These are phyloP conservation scores for Helicolenus hilgendorfi DNA, from an alignment of 2,797 vertebrate species.

Conservation along the genomic window DNA sequence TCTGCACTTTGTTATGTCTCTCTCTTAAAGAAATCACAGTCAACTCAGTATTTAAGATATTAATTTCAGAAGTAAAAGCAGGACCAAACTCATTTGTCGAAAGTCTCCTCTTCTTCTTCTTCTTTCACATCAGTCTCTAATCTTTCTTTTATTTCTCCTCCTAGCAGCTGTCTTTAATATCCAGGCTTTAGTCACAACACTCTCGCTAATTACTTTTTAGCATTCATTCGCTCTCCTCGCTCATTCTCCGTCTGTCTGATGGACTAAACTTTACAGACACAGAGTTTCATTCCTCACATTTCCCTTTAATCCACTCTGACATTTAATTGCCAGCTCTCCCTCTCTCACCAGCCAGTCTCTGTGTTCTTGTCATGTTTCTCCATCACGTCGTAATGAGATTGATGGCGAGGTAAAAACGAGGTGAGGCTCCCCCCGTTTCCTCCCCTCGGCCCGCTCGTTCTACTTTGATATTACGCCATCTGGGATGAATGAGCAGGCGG, in stretches of 20 bases:
- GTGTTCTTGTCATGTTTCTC: slow-evolving; percentile 29
- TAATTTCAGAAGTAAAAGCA: slow-evolving; percentile 18
- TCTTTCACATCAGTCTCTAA: slow-evolving; percentile 22
- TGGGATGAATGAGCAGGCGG: neutral
- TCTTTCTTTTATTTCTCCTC: slow-evolving; percentile 24
- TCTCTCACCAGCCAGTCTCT: neutral
- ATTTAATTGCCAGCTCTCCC: slow-evolving; percentile 23
- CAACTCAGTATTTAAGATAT: neutral
- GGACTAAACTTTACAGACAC: slow-evolving; percentile 25
- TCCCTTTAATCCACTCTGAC: slow-evolving; percentile 39
- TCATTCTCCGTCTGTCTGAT: neutral
- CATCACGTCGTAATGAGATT: slow-evolving; percentile 25
- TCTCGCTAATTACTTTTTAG: slow-evolving; percentile 35
- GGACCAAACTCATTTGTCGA: slow-evolving; percentile 29
- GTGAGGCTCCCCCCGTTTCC: neutral
- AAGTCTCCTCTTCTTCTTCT: slow-evolving; percentile 3
- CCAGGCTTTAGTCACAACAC: slow-evolving; percentile 25
- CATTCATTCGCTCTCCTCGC: slow-evolving; percentile 15
- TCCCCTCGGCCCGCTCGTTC: neutral
- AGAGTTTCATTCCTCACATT: slow-evolving; percentile 19
- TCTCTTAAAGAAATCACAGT: neutral
- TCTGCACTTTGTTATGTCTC: neutral
- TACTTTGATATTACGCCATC: slow-evolving; percentile 5
- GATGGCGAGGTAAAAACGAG: slow-evolving; percentile 15
- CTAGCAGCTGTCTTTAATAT: slow-evolving; percentile 44